Evolutionary conservation across 1,140 invertebrate genomes (phyloP).

Genomic region (Papilio aristodemus): DNA sequence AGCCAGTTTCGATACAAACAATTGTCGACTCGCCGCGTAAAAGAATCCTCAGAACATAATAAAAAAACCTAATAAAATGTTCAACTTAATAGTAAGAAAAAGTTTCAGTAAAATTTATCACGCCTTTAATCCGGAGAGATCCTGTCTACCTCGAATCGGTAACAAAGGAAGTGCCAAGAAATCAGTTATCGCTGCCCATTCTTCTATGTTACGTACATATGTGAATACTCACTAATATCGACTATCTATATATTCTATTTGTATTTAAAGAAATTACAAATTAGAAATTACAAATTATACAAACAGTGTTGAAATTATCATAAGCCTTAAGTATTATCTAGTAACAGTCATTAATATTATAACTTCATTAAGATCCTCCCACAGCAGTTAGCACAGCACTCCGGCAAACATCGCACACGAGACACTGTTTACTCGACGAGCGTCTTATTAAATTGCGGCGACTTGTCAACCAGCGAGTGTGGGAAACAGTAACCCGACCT

Average conservation of each 20-base stretch:
- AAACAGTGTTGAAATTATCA: not conserved
- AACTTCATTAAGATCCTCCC: not conserved
- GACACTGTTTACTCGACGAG: not conserved
- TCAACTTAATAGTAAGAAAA: not conserved
- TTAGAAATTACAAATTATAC: too few species aligned
- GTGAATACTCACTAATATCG: too few species aligned
- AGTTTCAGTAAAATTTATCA: not conserved
- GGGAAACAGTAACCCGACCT: not conserved
- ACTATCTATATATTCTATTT: too few species aligned
- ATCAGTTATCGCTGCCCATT: too few species aligned
- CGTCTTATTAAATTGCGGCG: conserved; percentile 15
- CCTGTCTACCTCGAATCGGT: too few species aligned
- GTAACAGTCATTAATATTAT: conserved; percentile 2
- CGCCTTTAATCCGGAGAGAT: too few species aligned
- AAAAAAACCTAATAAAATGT: not conserved
- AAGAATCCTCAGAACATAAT: not conserved
- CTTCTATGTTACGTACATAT: too few species aligned
- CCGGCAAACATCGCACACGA: conserved; percentile 1
- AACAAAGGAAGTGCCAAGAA: too few species aligned
- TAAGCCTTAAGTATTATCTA: not conserved
- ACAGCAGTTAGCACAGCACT: not conserved
- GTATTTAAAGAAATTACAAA: too few species aligned
- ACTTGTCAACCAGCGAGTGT: not conserved
- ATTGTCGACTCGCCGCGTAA: not conserved
- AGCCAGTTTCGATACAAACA: conserved; percentile 4